phyloP scores from a whole-genome alignment of 2,888 invertebrate species.

The Oegoconia quadripuncta region DNA sequence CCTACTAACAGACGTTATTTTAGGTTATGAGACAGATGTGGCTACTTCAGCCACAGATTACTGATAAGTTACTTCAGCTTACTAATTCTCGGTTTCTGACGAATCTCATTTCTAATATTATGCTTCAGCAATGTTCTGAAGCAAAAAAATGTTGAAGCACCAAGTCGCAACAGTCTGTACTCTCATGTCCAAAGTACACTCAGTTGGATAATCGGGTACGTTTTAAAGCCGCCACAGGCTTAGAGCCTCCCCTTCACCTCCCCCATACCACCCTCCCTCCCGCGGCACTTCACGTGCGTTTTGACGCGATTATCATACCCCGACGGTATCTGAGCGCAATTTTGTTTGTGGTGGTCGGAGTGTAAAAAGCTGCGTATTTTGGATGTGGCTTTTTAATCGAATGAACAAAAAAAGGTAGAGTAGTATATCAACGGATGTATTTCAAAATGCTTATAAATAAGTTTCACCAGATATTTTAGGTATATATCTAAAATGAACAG shows the following conservation, averaged over 20 bases:
- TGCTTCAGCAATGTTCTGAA: too few relatives aligned
- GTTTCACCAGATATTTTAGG: too few relatives aligned
- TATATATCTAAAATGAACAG: too few relatives aligned
- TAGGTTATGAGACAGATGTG: too few relatives aligned
- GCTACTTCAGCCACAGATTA: too few relatives aligned
- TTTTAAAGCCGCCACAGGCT: conserved; percentile 72
- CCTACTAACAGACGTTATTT: too few relatives aligned
- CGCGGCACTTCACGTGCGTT: conserved; percentile 74
- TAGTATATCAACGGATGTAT: too few relatives aligned
- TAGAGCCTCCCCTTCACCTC: conserved; percentile 36
- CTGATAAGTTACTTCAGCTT: too few relatives aligned
- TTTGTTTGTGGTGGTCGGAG: conserved; percentile 54
- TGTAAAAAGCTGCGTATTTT: conserved; percentile 18
- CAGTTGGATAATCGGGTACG: conserved; percentile 69
- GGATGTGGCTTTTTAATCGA: conserved; percentile 43
- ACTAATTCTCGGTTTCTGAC: too few relatives aligned
- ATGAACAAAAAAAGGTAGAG: too few relatives aligned
- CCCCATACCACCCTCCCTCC: conserved; percentile 19
- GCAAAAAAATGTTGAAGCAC: not conserved
- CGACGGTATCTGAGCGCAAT: conserved; percentile 72
- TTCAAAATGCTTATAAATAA: too few relatives aligned
- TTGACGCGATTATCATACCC: conserved; percentile 79
- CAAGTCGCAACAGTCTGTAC: conserved; percentile 43
- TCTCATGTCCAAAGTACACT: conserved; percentile 49
- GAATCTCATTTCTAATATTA: too few relatives aligned